These are phyloP conservation scores for Corapipo altera DNA, from an alignment of 2,113 vertebrate genomes.

Conservation along the genomic window DNA sequence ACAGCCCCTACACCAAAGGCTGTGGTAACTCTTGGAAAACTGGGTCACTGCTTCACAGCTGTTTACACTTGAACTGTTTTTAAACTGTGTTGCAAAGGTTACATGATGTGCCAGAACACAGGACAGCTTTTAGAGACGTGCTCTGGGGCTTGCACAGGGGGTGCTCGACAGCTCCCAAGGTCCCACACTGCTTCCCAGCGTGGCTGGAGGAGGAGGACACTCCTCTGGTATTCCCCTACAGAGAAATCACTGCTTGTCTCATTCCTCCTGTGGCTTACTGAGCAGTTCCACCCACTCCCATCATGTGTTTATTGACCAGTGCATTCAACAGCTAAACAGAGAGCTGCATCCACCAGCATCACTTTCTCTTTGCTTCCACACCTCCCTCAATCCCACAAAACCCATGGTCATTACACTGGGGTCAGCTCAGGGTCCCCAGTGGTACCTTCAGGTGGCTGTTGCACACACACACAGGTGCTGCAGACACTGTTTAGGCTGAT, in stretches of 20 bases:
- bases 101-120: neutral
- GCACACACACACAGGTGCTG: fast-evolving
- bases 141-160: neutral
- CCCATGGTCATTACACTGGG: too few species aligned
- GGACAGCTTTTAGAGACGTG: neutral
- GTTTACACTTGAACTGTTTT: neutral
- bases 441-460: neutral
- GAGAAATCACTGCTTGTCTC: neutral
- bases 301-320: neutral
- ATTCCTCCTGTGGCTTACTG: neutral
- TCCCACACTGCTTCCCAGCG: neutral
- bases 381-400: neutral
- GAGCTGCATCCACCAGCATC: neutral
- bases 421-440: neutral
- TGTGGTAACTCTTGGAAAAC: neutral
- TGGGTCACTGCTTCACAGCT: neutral
- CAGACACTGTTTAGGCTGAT: neutral
- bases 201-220: neutral
- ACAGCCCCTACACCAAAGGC: neutral
- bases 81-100: neutral
- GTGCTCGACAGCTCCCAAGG: neutral
- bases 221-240: neutral
- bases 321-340: neutral
- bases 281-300: slow-evolving; percentile 22
- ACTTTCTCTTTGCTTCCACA: neutral